Conservation (phyloP, 2,113 vertebrate species). For the Carassius auratus region DNA sequence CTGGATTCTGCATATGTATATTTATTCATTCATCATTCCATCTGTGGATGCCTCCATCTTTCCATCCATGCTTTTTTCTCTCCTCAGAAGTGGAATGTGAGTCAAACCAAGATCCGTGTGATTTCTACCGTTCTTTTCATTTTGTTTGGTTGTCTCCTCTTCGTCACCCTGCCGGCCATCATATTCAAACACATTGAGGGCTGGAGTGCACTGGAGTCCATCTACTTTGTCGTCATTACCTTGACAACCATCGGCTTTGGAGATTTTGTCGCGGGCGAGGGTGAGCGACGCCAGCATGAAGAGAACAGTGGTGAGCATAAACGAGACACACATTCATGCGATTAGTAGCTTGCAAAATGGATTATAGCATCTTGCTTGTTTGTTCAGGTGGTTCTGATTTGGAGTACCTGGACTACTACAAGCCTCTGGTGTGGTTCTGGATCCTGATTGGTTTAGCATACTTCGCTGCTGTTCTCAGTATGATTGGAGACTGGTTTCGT, state of each 20-base stretch:
- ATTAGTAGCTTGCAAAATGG: neutral
- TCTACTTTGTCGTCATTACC: slow-evolving; percentile 99
- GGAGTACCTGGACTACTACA: slow-evolving; percentile 93
- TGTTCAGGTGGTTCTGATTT: slow-evolving; percentile 85
- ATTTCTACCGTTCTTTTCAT: slow-evolving; percentile 98
- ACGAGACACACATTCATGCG: neutral
- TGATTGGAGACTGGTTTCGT: slow-evolving; percentile 98
- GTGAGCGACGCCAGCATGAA: slow-evolving; percentile 39
- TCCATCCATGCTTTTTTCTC: slow-evolving; percentile 6
- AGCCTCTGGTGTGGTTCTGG: slow-evolving; percentile 98
- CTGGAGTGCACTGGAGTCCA: slow-evolving; percentile 94
- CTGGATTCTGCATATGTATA: neutral
- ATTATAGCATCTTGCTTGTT: neutral
- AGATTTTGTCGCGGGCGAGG: slow-evolving; percentile 94
- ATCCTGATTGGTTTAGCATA: slow-evolving; percentile 98
- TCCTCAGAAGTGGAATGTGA: slow-evolving; percentile 94
- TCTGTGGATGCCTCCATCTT: neutral
- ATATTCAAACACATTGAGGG: slow-evolving; percentile 99
- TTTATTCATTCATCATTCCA: neutral
- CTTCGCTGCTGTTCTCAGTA: slow-evolving; percentile 96
- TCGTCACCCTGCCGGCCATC: slow-evolving; percentile 91
- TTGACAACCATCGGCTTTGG: slow-evolving; percentile 98
- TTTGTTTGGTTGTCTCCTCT: slow-evolving; percentile 94
- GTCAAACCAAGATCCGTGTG: slow-evolving; percentile 97
- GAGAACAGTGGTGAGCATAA: slow-evolving; percentile 41